phyloP scores from a whole-genome alignment of 2,113 vertebrate genomes.

The Hystrix brachyura region DNA sequence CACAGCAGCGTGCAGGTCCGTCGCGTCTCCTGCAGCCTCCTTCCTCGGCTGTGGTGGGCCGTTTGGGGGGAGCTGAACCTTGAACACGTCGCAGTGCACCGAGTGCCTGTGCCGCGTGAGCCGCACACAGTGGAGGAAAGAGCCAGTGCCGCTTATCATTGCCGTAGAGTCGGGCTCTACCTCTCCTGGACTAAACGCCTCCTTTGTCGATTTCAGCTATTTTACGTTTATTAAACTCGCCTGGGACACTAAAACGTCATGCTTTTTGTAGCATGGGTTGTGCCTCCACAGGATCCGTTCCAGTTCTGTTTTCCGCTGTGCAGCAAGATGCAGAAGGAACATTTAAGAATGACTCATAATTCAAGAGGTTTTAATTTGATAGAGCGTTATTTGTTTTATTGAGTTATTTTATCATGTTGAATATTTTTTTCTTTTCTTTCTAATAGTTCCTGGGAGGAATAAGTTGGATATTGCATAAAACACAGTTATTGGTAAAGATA shows the following conservation, averaged over 20 bases:
- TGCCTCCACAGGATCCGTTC: background rate
- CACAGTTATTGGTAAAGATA: background rate
- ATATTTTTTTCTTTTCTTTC: background rate
- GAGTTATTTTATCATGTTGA: constrained; percentile 11
- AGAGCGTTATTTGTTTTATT: background rate
- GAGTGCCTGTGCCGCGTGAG: background rate
- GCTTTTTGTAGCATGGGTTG: background rate
- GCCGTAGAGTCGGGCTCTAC: background rate
- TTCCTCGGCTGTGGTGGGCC: background rate
- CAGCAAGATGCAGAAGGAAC: background rate
- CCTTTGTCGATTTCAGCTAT: background rate
- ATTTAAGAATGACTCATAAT: background rate
- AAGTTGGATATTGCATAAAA: background rate
- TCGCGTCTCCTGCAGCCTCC: no score
- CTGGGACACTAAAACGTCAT: background rate
- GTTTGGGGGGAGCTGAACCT: background rate
- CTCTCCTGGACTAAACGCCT: background rate
- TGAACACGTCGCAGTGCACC: background rate
- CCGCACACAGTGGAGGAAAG: background rate
- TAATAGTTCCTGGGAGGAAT: background rate
- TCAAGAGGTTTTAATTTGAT: constrained; percentile 29
- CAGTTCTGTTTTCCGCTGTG: background rate
- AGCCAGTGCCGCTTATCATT: background rate
- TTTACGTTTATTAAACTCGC: background rate
- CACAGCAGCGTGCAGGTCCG: background rate